phyloP scores from a whole-genome alignment of 2,113 vertebrate species.

The Sander vitreus region DNA sequence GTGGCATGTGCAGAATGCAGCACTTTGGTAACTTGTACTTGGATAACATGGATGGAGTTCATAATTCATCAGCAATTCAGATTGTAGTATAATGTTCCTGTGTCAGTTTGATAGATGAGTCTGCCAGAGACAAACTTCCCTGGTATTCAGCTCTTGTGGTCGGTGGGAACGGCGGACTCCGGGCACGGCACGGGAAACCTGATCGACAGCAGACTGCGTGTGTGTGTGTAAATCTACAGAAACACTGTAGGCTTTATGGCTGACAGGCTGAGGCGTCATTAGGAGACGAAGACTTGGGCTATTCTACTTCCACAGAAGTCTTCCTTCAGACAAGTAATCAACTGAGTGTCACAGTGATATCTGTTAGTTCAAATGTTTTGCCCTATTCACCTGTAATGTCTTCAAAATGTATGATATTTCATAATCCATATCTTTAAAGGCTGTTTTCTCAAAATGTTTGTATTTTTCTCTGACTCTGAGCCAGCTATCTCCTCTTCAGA shows the following conservation, averaged over 20 bases:
- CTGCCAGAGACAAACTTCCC: conserved; percentile 31
- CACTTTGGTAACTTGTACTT: neutral
- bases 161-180: conserved; percentile 2
- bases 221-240: conserved; percentile 17
- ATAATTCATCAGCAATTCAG: neutral
- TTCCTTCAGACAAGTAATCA: too few species aligned
- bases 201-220: conserved; percentile 15
- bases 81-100: neutral
- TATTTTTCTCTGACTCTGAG: too few species aligned
- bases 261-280: neutral
- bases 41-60: neutral
- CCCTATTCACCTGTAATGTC: too few species aligned
- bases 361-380: too few species aligned
- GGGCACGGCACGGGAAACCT: conserved; percentile 28
- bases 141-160: neutral
- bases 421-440: too few species aligned
- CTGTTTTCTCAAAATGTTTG: too few species aligned
- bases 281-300: neutral
- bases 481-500: too few species aligned
- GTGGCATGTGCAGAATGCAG: neutral
- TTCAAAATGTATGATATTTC: too few species aligned
- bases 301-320: too few species aligned
- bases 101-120: conserved; percentile 41
- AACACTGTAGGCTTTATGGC: conserved; percentile 13
- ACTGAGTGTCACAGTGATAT: too few species aligned